Evolutionary conservation across 1,140 invertebrate species (phyloP).

Genomic region (Paraescarpia echinospica): DNA sequence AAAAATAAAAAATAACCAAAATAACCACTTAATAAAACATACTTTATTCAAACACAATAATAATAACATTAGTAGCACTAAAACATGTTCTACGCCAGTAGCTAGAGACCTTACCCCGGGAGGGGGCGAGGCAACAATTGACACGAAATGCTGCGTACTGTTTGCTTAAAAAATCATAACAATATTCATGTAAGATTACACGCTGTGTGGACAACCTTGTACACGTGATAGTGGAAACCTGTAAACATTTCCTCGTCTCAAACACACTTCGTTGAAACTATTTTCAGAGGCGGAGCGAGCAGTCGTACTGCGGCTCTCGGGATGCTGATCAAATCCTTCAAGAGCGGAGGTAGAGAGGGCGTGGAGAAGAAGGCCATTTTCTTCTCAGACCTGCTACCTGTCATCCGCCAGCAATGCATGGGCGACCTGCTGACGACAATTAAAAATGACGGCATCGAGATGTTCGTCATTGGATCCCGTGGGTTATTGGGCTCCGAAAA

Average conservation of each 20-base stretch:
- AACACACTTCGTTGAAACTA: background rate
- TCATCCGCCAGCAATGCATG: background rate
- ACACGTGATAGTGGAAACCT: too few relatives aligned
- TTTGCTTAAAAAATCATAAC: too few relatives aligned
- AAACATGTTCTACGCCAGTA: too few relatives aligned
- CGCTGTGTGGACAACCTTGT: too few relatives aligned
- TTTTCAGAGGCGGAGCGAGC: background rate
- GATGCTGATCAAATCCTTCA: background rate
- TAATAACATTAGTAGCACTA: too few relatives aligned
- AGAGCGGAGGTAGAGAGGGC: background rate
- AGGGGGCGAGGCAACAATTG: too few relatives aligned
- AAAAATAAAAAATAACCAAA: too few relatives aligned
- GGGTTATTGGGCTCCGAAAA: background rate
- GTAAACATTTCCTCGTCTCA: background rate
- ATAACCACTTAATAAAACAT: too few relatives aligned
- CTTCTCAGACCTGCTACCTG: background rate
- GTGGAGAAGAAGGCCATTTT: background rate
- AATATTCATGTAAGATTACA: too few relatives aligned
- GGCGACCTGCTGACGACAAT: background rate
- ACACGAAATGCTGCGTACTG: too few relatives aligned
- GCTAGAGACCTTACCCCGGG: too few relatives aligned
- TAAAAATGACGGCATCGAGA: background rate
- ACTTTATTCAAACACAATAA: too few relatives aligned
- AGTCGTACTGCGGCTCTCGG: background rate
- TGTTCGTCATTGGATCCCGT: background rate